These are phyloP conservation scores for Helicoverpa armigera DNA, from an alignment of 1,140 invertebrate species.

Conservation along the genomic window DNA sequence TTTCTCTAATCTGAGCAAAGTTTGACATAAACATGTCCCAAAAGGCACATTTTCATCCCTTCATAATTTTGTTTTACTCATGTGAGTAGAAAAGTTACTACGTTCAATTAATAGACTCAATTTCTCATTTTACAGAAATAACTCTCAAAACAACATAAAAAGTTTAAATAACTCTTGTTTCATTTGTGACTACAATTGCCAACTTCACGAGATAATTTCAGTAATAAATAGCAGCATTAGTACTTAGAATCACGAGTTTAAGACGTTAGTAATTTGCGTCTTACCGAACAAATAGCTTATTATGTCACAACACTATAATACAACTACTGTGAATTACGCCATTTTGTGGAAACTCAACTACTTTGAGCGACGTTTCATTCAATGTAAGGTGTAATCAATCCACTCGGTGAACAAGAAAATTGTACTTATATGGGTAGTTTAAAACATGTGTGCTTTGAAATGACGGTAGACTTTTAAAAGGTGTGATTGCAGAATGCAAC, in stretches of 20 bases:
- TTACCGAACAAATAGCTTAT: background rate
- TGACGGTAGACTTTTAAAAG: background rate
- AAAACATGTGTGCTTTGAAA: background rate
- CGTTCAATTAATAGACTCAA: too few species aligned
- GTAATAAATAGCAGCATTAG: too few species aligned
- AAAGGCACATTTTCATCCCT: too few species aligned
- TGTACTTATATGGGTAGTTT: background rate
- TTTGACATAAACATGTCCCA: too few species aligned
- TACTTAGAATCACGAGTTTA: background rate
- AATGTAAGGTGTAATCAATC: background rate
- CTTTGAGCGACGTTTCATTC: background rate
- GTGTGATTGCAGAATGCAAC: background rate
- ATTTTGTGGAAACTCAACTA: constrained; percentile 13
- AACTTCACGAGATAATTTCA: too few species aligned
- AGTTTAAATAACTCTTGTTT: too few species aligned
- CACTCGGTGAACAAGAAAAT: constrained; percentile 11
- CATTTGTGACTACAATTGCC: too few species aligned
- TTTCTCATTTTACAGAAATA: too few species aligned
- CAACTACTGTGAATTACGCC: background rate
- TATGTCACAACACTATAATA: background rate
- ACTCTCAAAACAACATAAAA: too few species aligned
- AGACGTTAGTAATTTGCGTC: background rate
- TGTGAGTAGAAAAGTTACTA: too few species aligned
- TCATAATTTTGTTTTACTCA: too few species aligned
- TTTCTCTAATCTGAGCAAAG: too few species aligned